Evolutionary conservation across 1,140 invertebrate genomes (phyloP), one percentile per base, ranked within the genome.

Genomic region (Bombyx mandarina): DNA sequence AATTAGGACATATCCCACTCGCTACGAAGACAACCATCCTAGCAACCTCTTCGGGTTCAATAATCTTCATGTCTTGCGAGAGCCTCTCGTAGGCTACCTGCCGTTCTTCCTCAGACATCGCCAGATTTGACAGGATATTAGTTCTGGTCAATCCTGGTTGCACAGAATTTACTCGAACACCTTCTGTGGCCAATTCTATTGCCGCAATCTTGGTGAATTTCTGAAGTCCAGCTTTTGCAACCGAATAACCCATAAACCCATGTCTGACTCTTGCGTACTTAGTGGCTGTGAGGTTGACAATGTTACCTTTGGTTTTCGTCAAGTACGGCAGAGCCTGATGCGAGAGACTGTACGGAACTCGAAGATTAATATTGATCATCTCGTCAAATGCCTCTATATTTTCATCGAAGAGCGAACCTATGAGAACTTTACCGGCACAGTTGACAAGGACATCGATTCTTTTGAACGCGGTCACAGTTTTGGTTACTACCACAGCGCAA

Each of bases 1-100:
- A 92, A 76, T 94, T 96, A 58, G 91, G 93, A 44, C 94, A 90
- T 63, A 90, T 85, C 63, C 94, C 91, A 46, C 93, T 94, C 1
- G 95, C 95, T 22, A 96, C 83, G 77, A 95, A 96, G 35, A 91
- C 91, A 62, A 97, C 95, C 8, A 93, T 88, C 57, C 89, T 89
- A 1, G 95, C 94, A 2, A 96, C 92, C 90, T 97, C 95, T 22
- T 91, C 89, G 1, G 70, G 69, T 43, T 68, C 62, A 18, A 94
- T 94, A 4, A 92, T 88, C 57, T 94, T 88, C 56, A 64, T 51
- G 42, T 94, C 93, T 8, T 95, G 73, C 7, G 94, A 91, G 88
- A 96, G 93, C 1, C 93, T 94, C 43, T 89, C 85, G 77, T 93
- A 93, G 12, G 86, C 35, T 0, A 35, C 1, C 52, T 49, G 6